Base-by-base conservation (phyloP, 2,797 vertebrate species). In the Eupleurogrammus muticus region DNA sequence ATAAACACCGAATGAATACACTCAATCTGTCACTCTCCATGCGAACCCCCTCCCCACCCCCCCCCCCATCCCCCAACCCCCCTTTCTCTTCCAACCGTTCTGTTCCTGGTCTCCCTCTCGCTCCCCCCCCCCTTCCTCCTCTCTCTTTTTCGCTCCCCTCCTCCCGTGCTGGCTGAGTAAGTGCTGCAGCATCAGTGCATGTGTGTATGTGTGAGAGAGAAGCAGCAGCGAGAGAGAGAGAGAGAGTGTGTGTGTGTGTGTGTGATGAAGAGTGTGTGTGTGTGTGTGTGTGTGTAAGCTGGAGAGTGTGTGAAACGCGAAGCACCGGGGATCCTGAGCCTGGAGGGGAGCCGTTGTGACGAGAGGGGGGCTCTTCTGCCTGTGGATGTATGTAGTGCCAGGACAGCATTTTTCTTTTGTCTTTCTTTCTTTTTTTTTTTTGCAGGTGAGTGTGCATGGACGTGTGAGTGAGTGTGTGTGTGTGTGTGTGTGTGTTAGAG, bases 171-270 rank as follows among this genome's bases (percentile, higher is more conserved):
- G 85, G 84, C 85, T 90, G 89, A 90, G 89, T 87, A 89, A 92
- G 88, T 91, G 90, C 91, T 91, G 92, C 92, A 93, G 92, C 92
- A 92, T 92, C 89, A 66, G 83, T 90, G 89, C 84, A 80, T 87
- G 86, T 87, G 85, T 86, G 89, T 87, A 53, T 86, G 81, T 79
- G 82, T 79, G 75, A 73, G 83, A 65, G 80, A 76, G 74, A 55
- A 40, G 78, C 54, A 79, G 70, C 46, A 54, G 47, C 19, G 56
- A 19, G 70, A 44, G 60, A 68, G 21, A 23, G 28, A 51, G 62
- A 42, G 75, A 52, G 67, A 47, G 54, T 47, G 54, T 52, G 53
- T 36, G 80, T 87, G 86, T 87, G 85, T 86, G 89, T 87, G 50
- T 86, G 81, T 79, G 82, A n/a, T n/a, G n/a, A n/a, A n/a, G n/a